These are phyloP conservation scores for Odontophorus gujanensis DNA, from an alignment of 2,113 vertebrate genomes.

Conservation along the genomic window DNA sequence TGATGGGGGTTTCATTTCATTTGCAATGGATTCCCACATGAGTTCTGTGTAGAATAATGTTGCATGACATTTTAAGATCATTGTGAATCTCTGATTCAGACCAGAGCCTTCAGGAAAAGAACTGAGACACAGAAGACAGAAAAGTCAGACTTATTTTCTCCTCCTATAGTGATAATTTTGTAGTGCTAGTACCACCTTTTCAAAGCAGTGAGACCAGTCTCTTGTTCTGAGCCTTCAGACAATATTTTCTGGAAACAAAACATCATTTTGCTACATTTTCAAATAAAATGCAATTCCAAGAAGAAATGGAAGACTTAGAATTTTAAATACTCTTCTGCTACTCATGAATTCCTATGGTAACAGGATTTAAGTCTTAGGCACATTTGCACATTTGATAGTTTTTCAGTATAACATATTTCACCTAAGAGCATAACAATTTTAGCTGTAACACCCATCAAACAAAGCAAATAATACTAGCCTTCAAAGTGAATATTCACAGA, in stretches of 20 bases:
- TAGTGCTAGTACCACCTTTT: not conserved
- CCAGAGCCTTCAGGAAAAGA: constrained; percentile 12
- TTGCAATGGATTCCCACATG: not conserved
- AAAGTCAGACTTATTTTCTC: not conserved
- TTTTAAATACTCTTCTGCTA: not conserved
- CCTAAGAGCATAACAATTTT: not conserved
- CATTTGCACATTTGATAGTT: not conserved
- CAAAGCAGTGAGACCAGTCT: not conserved
- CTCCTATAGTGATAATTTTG: not conserved
- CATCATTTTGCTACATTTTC: not conserved
- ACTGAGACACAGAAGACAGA: not conserved
- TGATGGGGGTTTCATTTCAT: not conserved
- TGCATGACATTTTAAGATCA: constrained; percentile 15
- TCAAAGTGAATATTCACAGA: not conserved
- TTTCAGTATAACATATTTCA: not conserved
- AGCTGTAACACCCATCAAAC: not conserved
- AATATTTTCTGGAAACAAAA: not conserved
- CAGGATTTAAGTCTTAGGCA: not conserved
- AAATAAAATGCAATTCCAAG: not conserved
- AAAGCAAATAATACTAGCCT: not conserved
- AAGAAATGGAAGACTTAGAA: not conserved
- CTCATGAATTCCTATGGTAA: not conserved
- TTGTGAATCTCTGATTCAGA: not conserved
- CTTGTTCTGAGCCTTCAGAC: not conserved
- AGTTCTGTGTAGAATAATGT: not conserved